Evolutionary conservation across 2,113 vertebrate species (phyloP).

Genomic region (Indicator indicator): DNA sequence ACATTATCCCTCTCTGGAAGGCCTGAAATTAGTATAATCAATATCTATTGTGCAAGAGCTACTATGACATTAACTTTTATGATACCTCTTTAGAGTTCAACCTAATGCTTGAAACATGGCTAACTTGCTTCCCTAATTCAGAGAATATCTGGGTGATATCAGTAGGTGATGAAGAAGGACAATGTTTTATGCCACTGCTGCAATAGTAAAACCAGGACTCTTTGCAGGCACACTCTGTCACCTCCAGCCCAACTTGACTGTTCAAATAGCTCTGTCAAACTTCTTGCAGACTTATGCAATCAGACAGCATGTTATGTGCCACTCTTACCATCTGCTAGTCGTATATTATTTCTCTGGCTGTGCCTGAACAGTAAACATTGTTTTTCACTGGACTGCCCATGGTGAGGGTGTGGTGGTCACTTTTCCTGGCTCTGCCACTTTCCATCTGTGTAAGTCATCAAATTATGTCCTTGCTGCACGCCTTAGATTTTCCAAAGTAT

Average conservation of each 20-base stretch:
- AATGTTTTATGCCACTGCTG: background rate
- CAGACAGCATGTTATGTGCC: background rate
- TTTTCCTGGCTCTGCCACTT: background rate
- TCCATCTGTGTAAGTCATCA: background rate
- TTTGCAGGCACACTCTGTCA: background rate
- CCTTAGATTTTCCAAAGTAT: background rate
- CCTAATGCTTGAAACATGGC: background rate
- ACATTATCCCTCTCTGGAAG: background rate
- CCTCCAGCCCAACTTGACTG: background rate
- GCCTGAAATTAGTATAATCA: conserved; percentile 1
- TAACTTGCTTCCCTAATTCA: background rate
- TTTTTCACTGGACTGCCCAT: background rate
- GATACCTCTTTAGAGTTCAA: background rate
- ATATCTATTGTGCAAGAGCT: background rate
- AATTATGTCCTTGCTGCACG: background rate
- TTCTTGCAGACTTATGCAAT: background rate
- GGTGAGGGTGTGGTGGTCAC: background rate
- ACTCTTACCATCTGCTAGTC: background rate
- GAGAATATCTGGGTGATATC: background rate
- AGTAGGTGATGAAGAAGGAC: background rate
- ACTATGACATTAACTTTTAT: conserved; percentile 17
- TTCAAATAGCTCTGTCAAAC: background rate
- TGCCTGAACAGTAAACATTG: background rate
- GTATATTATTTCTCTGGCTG: background rate
- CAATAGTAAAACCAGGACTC: background rate